Conservation (phyloP, 2,797 vertebrate genomes). For the Arctocebus calabarensis region DNA sequence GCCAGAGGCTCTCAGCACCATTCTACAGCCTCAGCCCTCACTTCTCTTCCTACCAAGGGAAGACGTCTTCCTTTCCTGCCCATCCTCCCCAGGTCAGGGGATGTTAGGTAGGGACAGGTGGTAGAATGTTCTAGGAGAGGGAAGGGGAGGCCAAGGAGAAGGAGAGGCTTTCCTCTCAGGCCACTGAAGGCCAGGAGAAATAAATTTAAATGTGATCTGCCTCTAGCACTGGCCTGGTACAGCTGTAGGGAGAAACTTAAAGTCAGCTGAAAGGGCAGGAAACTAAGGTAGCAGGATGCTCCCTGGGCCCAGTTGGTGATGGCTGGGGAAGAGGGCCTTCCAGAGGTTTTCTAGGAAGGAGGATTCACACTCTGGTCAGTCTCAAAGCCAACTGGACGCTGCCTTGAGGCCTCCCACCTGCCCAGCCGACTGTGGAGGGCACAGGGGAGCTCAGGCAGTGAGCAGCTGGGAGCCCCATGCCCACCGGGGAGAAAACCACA, state of each 20-base stretch:
- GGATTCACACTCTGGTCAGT: not conserved
- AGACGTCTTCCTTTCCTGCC: not conserved
- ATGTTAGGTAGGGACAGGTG: not conserved
- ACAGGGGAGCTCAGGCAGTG: not conserved
- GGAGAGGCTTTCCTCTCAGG: constrained; percentile 19
- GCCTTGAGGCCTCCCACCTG: not conserved
- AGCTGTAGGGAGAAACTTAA: not conserved
- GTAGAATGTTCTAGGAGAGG: not conserved
- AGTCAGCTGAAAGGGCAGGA: not conserved
- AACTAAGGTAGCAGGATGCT: not conserved
- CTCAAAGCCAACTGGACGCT: not conserved
- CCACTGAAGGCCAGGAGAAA: not conserved
- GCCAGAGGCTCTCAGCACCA: not conserved
- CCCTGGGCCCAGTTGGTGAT: rapidly evolving
- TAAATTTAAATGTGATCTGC: not conserved
- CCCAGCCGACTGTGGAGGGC: not conserved
- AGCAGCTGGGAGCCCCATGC: not conserved
- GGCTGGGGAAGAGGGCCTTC: not conserved
- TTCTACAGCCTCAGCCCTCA: not conserved
- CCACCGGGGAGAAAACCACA: not conserved
- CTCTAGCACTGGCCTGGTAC: not conserved
- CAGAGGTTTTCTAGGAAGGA: not conserved
- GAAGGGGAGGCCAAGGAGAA: not conserved
- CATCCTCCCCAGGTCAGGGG: not conserved
- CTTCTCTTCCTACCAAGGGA: not conserved